These are phyloP conservation scores for Drosophila tropicalis DNA, from an alignment of 1,140 invertebrate species.

Conservation along the genomic window DNA sequence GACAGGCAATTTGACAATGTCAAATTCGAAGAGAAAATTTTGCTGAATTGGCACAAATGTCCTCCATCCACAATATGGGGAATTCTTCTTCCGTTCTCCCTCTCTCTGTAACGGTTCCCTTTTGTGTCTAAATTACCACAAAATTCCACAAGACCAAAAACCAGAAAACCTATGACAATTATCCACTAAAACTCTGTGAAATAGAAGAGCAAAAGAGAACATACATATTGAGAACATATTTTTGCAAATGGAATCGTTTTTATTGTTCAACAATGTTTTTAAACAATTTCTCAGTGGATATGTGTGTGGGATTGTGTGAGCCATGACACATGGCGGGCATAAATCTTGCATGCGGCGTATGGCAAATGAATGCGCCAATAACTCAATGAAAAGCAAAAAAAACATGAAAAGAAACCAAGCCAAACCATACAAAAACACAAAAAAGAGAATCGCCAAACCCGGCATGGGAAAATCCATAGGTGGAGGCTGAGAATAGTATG, in stretches of 20 bases:
- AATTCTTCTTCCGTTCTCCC: not conserved
- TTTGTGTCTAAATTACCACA: not conserved
- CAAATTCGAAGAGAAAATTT: not conserved
- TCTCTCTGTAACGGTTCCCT: not conserved
- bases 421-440: conserved; percentile 34
- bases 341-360: conserved; percentile 78
- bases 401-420: not conserved
- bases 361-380: conserved; percentile 81
- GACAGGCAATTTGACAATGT: conserved; percentile 15
- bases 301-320: conserved; percentile 59
- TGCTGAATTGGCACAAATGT: conserved; percentile 4
- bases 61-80: not conserved
- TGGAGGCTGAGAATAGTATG: not conserved
- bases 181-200: conserved; percentile 27
- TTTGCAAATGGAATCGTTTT: conserved; percentile 40
- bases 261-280: conserved; percentile 46
- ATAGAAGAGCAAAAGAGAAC: not conserved
- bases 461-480: not conserved
- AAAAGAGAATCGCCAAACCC: conserved; percentile 25
- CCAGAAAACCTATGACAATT: conserved; percentile 38
- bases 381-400: conserved; percentile 62
- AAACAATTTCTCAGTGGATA: conserved; percentile 37
- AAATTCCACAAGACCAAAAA: conserved; percentile 12
- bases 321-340: conserved; percentile 78
- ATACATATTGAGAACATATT: conserved; percentile 32